Percentiles rank a stretch among this genome's conserved stretches.
These are phyloP conservation scores for Tuberolachnus salignus DNA, from an alignment of 2,888 invertebrate genomes.

Conservation along the genomic window DNA sequence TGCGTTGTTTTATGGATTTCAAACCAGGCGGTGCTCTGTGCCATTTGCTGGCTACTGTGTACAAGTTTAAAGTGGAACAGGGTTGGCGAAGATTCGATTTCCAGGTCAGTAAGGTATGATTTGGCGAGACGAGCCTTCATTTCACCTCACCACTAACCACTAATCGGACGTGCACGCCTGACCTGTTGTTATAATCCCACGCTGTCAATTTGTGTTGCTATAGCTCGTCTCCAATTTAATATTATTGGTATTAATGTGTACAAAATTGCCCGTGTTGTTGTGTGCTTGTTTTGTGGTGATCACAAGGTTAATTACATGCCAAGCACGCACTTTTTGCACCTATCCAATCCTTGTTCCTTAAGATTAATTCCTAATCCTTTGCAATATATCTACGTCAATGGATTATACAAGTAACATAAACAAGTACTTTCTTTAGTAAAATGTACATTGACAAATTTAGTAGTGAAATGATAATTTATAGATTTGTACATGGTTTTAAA, in stretches of 20 bases:
- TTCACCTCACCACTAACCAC: slow-evolving; percentile 58
- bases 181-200: slow-evolving; percentile 56
- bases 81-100: slow-evolving; percentile 94
- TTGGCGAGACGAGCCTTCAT: slow-evolving; percentile 59
- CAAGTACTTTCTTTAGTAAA: slow-evolving; percentile 5
- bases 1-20: slow-evolving; percentile 94
- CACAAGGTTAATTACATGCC: slow-evolving; percentile 51
- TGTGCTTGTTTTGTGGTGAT: slow-evolving; percentile 54
- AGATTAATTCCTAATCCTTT: slow-evolving; percentile 25
- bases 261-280: slow-evolving; percentile 51
- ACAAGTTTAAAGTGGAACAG: slow-evolving; percentile 94
- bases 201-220: slow-evolving; percentile 57
- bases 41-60: slow-evolving; percentile 90
- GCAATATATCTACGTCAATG: slow-evolving; percentile 30
- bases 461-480: slow-evolving; percentile 24
- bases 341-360: slow-evolving; percentile 40
- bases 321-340: slow-evolving; percentile 54
- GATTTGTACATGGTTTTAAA: not conserved
- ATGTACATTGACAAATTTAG: slow-evolving; percentile 26
- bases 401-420: slow-evolving; percentile 50
- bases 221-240: slow-evolving; percentile 55
- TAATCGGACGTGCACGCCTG: slow-evolving; percentile 57
- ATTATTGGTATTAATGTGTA: slow-evolving; percentile 46
- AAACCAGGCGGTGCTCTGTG: slow-evolving; percentile 92
- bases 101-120: slow-evolving; percentile 79